A percentile compares a stretch with the other conserved stretches of the same genome.
These are phyloP conservation scores for Aythya fuligula DNA, from an alignment of 2,797 vertebrate genomes.

Conservation along the genomic window DNA sequence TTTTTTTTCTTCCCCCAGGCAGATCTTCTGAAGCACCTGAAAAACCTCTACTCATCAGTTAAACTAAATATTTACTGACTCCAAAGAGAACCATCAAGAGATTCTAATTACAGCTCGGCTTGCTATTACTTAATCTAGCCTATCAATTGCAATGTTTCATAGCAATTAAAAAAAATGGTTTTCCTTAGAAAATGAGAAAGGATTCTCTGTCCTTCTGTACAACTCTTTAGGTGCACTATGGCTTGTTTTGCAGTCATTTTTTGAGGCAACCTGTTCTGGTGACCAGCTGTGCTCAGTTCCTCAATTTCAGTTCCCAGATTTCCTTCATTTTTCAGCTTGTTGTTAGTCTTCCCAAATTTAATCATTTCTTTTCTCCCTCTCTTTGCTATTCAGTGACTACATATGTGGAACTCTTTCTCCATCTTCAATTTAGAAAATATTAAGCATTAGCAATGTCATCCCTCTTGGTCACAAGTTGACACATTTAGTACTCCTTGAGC, in stretches of 20 bases:
- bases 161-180: background rate
- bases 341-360: background rate
- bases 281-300: background rate
- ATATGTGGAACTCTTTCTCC: background rate
- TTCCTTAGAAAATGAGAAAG: background rate
- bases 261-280: background rate
- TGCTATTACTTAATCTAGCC: constrained; percentile 15
- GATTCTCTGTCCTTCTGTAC: background rate
- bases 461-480: constrained; percentile 44
- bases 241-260: background rate
- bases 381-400: background rate
- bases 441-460: constrained; percentile 25
- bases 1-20: background rate
- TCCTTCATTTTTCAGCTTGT: background rate
- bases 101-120: background rate
- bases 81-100: background rate
- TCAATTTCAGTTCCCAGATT: background rate
- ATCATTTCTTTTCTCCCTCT: background rate
- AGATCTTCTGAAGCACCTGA: background rate
- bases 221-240: background rate
- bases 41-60: background rate
- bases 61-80: background rate
- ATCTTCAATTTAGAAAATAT: constrained; percentile 10
- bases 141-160: background rate
- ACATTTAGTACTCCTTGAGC: constrained; percentile 29